Evolutionary conservation across 2,113 vertebrate species (phyloP), one percentile per base, ranked within the genome.

Genomic region (Chrysochloris asiatica): DNA sequence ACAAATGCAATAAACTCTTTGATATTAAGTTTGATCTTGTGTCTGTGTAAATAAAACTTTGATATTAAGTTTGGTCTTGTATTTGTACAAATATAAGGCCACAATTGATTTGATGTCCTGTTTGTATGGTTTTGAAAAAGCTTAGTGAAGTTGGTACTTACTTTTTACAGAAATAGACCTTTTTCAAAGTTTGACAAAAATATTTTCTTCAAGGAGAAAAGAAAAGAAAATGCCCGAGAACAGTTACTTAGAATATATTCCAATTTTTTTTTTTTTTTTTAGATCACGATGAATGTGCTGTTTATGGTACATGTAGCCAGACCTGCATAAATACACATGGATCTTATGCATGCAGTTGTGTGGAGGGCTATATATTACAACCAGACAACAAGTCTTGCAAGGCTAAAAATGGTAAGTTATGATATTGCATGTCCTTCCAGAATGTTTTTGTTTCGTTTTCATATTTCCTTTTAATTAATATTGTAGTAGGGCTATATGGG

Each of bases 231-330:
- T 77, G 4, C 3, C 6, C 17, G 79, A 59, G 1, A 65, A 90
- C 65, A 43, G 38, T 65, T 92, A 4, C 50, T 92, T 96, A 89
- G 41, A 88, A 76, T 77, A 83, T 1, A 59, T 85, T 13, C 78
- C 0, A 28, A 16, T 95, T 61, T 13, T 97, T 93, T 30, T 90
- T 97, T 97, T 96, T 89, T 30, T 90, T 97, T 97, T 96, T 89
- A 99, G 99, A 99, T 98, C 96, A 98, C 97, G 98, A 99, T 98
- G 99, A 99, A 97, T 99, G 99, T 88, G 94, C 98, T 83, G 91
- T 78, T 4, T 99, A 99, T 50, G 99, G 99, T 38, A 97, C 97
- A 33, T 99, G 99, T 77, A 99, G 99, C 97, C 99, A 99, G 97
- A 98, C 93, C 90, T 99, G 99, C 96, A 91, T 87, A 33, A 99